Base-by-base conservation (phyloP, 2,113 vertebrate species). In the Cephalopholis sonnerati region DNA sequence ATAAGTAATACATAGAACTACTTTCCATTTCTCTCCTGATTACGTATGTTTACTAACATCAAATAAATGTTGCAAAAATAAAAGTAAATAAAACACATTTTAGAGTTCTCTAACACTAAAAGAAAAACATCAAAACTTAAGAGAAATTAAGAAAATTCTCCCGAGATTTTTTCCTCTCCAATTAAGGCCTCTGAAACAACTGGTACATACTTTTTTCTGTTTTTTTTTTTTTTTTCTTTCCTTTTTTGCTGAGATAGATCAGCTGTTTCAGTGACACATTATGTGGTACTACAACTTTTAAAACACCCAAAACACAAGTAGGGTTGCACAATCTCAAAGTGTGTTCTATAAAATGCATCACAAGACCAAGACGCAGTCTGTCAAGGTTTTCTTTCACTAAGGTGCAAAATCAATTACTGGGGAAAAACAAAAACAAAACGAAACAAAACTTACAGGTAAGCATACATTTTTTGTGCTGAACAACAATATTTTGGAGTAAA, bases 221-320 rank as follows among this genome's bases (percentile, higher is more conserved):
- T 17, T 44, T 58, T 46, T 54, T 27, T 25, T 62, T 24, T 44
- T 59, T 46, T 65, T n/a, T 41, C 50, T 58, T 73, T 46, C 32
- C 3, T 16, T 5, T 72, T 77, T 68, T 75, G 64, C 84, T 79
- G 63, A 64, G 67, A 87, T 82, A 81, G 74, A 81, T 83, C 85
- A 79, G 85, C 84, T 82, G 89, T 94, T 94, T 93, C 93, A 92
- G 90, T 78, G 91, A 95, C 92, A 85, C 66, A 50, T 90, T 29
- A 85, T 82, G 91, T 91, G 90, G 81, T 91, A 92, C 88, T 90
- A 94, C 90, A 87, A 91, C 89, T 93, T 96, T 96, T 96, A 89
- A 96, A 98, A 97, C 96, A 97, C 96, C 97, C 96, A 94, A 96
- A 91, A 97, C 95, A 96, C 95, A 95, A 93, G 83, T 92, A 96